Evolutionary conservation across 2,113 vertebrate genomes (phyloP), one percentile per base, ranked within the genome.

Genomic region (Entelurus aequoreus): DNA sequence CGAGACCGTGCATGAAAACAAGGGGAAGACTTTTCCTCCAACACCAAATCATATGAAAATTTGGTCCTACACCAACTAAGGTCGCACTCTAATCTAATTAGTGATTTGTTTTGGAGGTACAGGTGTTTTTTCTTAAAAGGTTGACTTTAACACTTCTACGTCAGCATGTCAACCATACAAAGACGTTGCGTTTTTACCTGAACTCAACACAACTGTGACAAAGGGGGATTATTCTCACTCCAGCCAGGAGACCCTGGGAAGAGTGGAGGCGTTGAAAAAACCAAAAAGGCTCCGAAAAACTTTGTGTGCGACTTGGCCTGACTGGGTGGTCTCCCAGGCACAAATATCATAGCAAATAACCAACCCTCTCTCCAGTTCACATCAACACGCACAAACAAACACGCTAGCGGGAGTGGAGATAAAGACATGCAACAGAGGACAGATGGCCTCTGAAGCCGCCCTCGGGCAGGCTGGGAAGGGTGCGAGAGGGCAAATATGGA

Each of bases 261-360:
- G 71, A 73, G 64, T 16, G 63, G 80, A 86, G 79, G 83, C 75
- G 76, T 85, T 83, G 81, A 80, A 69, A 80, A 80, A 78, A 28
- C 28, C 75, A 80, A 79, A 36, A 66, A 42, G 40, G 75, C 63
- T 74, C 62, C 36, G 48, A 14, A 47, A 54, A 57, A 57, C 16
- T 40, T n/a, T 67, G 72, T 69, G 65, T 12, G 35, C 66, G 55
- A 58, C 71, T 62, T 50, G 54, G 54, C 50, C 75, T 54, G 73
- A 37, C 75, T 89, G 86, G 88, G 90, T 91, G 88, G 88, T 85
- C 88, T 82, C 65, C 48, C 59, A 73, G 78, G 77, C 83, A 80
- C 78, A 85, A 84, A 87, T 87, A 87, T 88, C 84, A 76, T 69
- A 80, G 69, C 74, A 68, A 79, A 62, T 78, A 73, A 86, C 80